Evolutionary conservation across 2,113 vertebrate species (phyloP).

Genomic region (Ivindomyrus marchei): DNA sequence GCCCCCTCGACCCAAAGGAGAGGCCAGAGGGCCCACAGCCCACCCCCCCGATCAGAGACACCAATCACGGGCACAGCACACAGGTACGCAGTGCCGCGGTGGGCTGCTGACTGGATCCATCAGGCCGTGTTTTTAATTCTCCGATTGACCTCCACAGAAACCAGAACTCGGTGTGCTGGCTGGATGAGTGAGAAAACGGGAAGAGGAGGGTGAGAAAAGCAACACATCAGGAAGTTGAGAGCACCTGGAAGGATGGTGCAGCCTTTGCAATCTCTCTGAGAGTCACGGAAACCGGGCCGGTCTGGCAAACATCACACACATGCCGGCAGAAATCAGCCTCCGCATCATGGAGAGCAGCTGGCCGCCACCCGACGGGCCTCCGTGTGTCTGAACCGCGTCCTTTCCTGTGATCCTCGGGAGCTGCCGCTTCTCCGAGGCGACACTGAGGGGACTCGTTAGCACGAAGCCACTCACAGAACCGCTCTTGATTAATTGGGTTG

Average conservation of each 20-base stretch:
- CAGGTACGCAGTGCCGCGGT: neutral
- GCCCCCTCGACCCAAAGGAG: slow-evolving; percentile 19
- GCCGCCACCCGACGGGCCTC: neutral
- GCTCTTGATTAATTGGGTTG: slow-evolving; percentile 53
- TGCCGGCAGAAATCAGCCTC: neutral
- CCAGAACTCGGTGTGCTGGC: neutral
- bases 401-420: neutral
- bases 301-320: neutral
- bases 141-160: neutral
- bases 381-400: neutral
- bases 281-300: neutral
- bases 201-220: neutral
- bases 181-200: neutral
- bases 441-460: slow-evolving; percentile 43
- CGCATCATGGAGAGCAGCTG: neutral
- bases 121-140: neutral
- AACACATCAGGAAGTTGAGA: neutral
- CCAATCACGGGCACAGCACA: neutral
- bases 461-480: slow-evolving; percentile 24
- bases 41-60: neutral
- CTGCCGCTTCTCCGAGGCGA: slow-evolving; percentile 39
- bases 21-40: neutral
- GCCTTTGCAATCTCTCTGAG: neutral
- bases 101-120: neutral
- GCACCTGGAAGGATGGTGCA: neutral